Conservation (phyloP, 1,140 invertebrate genomes). For the Asbolus verrucosus region DNA sequence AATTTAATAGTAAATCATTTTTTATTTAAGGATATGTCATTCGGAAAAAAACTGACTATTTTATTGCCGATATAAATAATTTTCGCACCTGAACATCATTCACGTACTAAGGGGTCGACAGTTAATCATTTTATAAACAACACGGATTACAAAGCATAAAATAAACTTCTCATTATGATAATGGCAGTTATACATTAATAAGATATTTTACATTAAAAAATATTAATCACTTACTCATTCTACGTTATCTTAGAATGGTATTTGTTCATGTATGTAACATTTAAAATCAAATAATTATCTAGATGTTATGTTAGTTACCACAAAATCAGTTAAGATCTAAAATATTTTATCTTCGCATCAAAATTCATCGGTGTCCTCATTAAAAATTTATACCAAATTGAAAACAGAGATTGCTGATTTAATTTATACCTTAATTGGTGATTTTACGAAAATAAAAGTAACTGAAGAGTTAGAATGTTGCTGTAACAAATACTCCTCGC, state of each 20-base stretch:
- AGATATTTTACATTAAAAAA: no score
- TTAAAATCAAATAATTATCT: no score
- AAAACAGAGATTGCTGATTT: not conserved
- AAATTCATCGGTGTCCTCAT: not conserved
- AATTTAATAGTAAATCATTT: slow-evolving; percentile 12
- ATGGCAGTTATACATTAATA: no score
- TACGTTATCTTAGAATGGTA: no score
- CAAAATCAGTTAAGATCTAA: no score
- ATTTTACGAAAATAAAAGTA: slow-evolving; percentile 18
- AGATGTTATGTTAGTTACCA: no score
- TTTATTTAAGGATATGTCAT: slow-evolving; percentile 1
- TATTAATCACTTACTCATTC: no score
- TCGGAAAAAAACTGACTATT: slow-evolving; percentile 17
- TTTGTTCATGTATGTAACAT: no score
- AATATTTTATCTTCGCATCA: no score
- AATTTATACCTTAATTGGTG: slow-evolving; percentile 16
- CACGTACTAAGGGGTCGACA: not conserved
- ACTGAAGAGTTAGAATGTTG: slow-evolving; percentile 4
- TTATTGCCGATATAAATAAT: slow-evolving; percentile 17
- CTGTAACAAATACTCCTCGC: not conserved
- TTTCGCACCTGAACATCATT: not conserved
- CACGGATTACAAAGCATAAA: no score
- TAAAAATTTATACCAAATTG: not conserved
- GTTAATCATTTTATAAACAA: not conserved
- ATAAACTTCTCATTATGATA: no score